Conservation (phyloP, 2,113 vertebrate genomes). For the Nesogale talazaci region DNA sequence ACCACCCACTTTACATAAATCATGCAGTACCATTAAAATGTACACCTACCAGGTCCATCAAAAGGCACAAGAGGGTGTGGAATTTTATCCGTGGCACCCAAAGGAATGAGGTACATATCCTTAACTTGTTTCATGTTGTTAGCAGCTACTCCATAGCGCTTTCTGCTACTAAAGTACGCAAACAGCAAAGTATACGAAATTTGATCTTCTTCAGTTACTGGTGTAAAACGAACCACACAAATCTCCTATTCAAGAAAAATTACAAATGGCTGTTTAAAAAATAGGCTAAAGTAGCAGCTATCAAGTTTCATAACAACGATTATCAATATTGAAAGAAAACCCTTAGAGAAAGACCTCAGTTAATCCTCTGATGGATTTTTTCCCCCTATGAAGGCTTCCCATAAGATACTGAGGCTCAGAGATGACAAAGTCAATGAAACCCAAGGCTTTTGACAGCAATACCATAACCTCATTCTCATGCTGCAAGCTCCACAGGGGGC, state of each 20-base stretch:
- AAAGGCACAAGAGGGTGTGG: slow-evolving; percentile 99
- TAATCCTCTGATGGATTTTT: neutral
- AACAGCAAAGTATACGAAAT: slow-evolving; percentile 97
- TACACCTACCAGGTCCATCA: slow-evolving; percentile 96
- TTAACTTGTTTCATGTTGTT: slow-evolving; percentile 98
- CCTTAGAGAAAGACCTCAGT: neutral
- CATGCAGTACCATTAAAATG: neutral
- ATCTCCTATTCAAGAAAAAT: slow-evolving; percentile 89
- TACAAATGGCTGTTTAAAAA: slow-evolving; percentile 45
- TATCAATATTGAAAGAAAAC: slow-evolving; percentile 30
- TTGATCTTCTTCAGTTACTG: slow-evolving; percentile 98
- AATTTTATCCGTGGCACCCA: slow-evolving; percentile 96
- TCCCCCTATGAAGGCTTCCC: slow-evolving; percentile 12
- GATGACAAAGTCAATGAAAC: slow-evolving; percentile 9
- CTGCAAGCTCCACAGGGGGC: neutral
- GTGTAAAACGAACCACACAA: slow-evolving; percentile 96
- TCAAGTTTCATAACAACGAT: slow-evolving; percentile 12
- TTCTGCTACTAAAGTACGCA: slow-evolving; percentile 98
- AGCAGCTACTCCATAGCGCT: slow-evolving; percentile 96
- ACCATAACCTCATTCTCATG: neutral
- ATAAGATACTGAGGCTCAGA: neutral
- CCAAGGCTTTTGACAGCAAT: neutral
- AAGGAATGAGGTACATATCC: slow-evolving; percentile 98
- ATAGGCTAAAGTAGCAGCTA: slow-evolving; percentile 13
- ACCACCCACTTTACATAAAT: slow-evolving; percentile 14